phyloP scores from a whole-genome alignment of 2,888 invertebrate genomes.

The Chouioia cunea region DNA sequence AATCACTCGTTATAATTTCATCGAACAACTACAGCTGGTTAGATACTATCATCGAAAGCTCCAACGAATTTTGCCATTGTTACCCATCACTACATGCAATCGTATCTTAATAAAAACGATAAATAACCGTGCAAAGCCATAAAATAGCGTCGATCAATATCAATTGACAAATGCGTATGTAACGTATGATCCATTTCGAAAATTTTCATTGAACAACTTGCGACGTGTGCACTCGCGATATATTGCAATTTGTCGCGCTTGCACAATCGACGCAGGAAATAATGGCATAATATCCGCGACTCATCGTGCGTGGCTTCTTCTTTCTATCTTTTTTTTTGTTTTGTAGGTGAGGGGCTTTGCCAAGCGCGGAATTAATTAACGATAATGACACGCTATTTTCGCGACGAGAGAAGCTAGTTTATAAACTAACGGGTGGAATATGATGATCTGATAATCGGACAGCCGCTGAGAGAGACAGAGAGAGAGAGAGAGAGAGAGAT shows the following conservation, averaged over 20 bases:
- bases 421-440: conserved; percentile 15
- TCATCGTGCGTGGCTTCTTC: neutral
- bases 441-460: conserved; percentile 20
- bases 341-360: neutral
- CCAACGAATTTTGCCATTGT: too few relatives aligned
- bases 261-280: conserved; percentile 33
- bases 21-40: too few relatives aligned
- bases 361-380: conserved; percentile 33
- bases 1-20: too few relatives aligned
- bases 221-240: neutral
- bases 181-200: neutral
- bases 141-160: conserved; percentile 16
- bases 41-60: too few relatives aligned
- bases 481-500: conserved; percentile 20
- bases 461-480: conserved; percentile 14
- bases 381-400: conserved; percentile 41
- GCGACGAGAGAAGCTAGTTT: conserved; percentile 10
- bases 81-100: too few relatives aligned
- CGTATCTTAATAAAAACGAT: too few relatives aligned
- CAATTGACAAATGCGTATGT: too few relatives aligned
- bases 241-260: neutral
- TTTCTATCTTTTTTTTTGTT: conserved; percentile 4
- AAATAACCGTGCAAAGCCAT: too few relatives aligned
- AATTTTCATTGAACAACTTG: conserved; percentile 3
- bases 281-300: conserved; percentile 49